phyloP scores from a whole-genome alignment of 2,113 vertebrate species.

The Chionomys nivalis region DNA sequence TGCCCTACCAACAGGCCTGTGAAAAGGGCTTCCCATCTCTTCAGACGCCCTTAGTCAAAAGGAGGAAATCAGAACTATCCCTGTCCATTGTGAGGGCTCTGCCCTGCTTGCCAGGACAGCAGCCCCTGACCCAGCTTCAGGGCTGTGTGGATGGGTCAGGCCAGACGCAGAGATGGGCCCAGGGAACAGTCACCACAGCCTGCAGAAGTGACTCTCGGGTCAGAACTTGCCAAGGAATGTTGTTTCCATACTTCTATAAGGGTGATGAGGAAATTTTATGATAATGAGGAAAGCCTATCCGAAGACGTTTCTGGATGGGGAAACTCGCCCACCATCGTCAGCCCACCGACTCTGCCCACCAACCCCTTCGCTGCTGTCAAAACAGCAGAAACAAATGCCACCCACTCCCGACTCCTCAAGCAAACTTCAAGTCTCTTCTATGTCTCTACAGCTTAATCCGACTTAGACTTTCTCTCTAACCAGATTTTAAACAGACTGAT shows the following conservation, averaged over 20 bases:
- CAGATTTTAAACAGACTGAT: conserved; percentile 51
- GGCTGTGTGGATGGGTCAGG: not conserved
- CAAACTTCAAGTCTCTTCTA: conserved; percentile 65
- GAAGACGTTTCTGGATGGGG: conserved; percentile 52
- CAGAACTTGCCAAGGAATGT: not conserved
- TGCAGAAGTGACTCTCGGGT: not conserved
- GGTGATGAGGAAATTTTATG: not conserved
- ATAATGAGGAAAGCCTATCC: conserved; percentile 7
- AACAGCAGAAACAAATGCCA: conserved; percentile 73
- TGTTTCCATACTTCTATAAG: conserved; percentile 32
- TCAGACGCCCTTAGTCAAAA: not conserved
- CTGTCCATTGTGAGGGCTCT: not conserved
- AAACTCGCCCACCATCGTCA: conserved; percentile 30
- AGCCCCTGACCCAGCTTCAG: not conserved
- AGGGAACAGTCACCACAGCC: not conserved
- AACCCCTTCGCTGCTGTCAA: conserved; percentile 74
- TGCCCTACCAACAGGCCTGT: not conserved
- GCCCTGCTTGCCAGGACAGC: not conserved
- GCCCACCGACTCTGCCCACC: conserved; percentile 59
- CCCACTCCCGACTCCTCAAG: conserved; percentile 68
- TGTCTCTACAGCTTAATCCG: conserved; percentile 62
- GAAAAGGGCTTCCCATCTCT: not conserved
- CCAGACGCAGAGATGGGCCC: not conserved
- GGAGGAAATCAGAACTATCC: not conserved
- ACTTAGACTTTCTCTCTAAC: conserved; percentile 62